These are phyloP conservation scores for Corydoras sp. DNA, from an alignment of 2,113 vertebrate species.

Conservation along the genomic window DNA sequence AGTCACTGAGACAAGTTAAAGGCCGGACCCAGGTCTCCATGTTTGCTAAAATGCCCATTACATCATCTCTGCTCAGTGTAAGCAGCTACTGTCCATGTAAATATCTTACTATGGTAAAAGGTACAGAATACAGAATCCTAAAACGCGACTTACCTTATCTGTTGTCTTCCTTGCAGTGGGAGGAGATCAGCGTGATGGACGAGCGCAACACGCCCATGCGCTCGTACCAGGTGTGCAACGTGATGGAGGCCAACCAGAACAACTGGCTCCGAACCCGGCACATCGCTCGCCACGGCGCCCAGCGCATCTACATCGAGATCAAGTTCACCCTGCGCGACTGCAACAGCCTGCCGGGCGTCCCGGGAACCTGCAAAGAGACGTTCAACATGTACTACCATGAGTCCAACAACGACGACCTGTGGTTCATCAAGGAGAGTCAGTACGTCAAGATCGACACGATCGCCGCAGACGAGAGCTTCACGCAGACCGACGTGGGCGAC, in stretches of 20 bases:
- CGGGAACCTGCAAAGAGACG: conserved; percentile 78
- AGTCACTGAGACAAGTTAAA: no score
- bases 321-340: conserved; percentile 80
- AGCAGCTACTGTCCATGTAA: no score
- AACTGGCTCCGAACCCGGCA: conserved; percentile 75
- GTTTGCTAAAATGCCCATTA: no score
- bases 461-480: conserved; percentile 77
- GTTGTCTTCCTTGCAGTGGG: conserved; percentile 62
- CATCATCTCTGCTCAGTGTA: no score
- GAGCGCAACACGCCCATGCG: conserved; percentile 75
- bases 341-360: conserved; percentile 74
- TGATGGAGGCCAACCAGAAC: conserved; percentile 77
- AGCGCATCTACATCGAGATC: conserved; percentile 77
- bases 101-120: no score
- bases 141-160: neutral
- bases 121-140: no score
- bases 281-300: conserved; percentile 70
- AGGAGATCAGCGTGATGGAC: conserved; percentile 80
- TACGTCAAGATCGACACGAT: conserved; percentile 78
- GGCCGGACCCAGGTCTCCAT: no score
- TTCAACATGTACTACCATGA: conserved; percentile 82
- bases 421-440: conserved; percentile 76
- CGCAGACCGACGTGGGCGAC: conserved; percentile 77
- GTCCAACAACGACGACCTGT: conserved; percentile 71
- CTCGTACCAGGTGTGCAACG: conserved; percentile 76